Percentiles rank a stretch among this genome's conserved stretches.
Evolutionary conservation across 1,140 invertebrate species (phyloP).

Genomic region (Drosophila varians): DNA sequence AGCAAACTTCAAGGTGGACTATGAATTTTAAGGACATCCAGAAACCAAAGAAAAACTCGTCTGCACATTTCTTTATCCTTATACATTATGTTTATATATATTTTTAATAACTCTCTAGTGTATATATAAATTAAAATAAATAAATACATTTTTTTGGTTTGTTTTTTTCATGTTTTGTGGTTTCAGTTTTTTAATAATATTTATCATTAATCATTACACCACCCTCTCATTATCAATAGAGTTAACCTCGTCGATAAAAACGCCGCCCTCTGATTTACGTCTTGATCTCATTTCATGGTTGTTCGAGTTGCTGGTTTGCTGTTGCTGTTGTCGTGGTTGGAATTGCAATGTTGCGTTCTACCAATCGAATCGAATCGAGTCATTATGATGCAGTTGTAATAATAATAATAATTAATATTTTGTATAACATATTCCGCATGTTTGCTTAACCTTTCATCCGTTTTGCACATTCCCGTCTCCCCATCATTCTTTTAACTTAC

Average conservation of each 20-base stretch:
- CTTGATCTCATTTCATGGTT: slow-evolving; percentile 71
- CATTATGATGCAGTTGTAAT: slow-evolving; percentile 75
- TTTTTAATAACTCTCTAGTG: slow-evolving; percentile 81
- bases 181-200: slow-evolving; percentile 44
- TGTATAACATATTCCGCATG: slow-evolving; percentile 68
- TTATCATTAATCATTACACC: slow-evolving; percentile 54
- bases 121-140: slow-evolving; percentile 82
- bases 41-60: slow-evolving; percentile 3
- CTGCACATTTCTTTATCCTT: slow-evolving; percentile 64
- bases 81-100: slow-evolving; percentile 79
- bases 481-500: slow-evolving; percentile 1
- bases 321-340: slow-evolving; percentile 43
- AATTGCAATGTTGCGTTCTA: slow-evolving; percentile 49
- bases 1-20: neutral
- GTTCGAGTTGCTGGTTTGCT: slow-evolving; percentile 62
- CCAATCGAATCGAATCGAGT: slow-evolving; percentile 55
- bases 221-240: slow-evolving; percentile 59
- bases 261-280: slow-evolving; percentile 52
- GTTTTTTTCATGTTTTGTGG: slow-evolving; percentile 12
- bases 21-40: neutral
- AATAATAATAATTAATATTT: slow-evolving; percentile 49
- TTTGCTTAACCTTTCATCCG: slow-evolving; percentile 28
- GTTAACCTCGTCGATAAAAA: slow-evolving; percentile 71
- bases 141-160: slow-evolving; percentile 79
- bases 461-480: slow-evolving; percentile 17